These are phyloP conservation scores for Spatula clypeata DNA, from an alignment of 2,797 vertebrate genomes.

Conservation along the genomic window DNA sequence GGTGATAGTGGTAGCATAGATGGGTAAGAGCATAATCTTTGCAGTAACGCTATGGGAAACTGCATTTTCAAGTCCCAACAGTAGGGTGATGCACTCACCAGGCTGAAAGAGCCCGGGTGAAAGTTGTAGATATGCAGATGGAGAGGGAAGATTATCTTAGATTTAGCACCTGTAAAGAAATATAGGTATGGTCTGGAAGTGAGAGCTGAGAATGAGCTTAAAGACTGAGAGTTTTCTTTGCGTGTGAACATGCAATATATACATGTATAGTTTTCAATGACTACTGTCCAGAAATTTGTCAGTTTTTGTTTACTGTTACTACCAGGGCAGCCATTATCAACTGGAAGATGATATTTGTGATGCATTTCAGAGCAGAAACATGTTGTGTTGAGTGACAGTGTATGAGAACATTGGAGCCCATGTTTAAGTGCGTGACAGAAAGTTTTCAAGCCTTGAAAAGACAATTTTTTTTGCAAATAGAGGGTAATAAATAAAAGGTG, in stretches of 20 bases:
- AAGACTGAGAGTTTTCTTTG: neutral
- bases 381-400: neutral
- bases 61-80: neutral
- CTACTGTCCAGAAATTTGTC: neutral
- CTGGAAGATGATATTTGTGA: neutral
- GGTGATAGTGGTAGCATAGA: neutral
- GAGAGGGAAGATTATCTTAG: neutral
- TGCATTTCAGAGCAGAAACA: neutral
- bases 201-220: neutral
- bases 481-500: neutral
- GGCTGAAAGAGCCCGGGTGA: neutral
- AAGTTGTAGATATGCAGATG: neutral
- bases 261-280: neutral
- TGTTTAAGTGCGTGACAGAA: neutral
- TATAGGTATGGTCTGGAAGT: neutral
- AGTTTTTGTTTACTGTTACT: neutral
- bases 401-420: neutral
- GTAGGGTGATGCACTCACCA: neutral
- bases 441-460: neutral
- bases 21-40: neutral
- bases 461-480: neutral
- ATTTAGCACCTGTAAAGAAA: neutral
- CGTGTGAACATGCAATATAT: neutral
- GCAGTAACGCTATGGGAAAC: neutral
- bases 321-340: neutral